These are phyloP conservation scores for Solenopsis invicta DNA, from an alignment of 1,140 invertebrate genomes.

Conservation along the genomic window DNA sequence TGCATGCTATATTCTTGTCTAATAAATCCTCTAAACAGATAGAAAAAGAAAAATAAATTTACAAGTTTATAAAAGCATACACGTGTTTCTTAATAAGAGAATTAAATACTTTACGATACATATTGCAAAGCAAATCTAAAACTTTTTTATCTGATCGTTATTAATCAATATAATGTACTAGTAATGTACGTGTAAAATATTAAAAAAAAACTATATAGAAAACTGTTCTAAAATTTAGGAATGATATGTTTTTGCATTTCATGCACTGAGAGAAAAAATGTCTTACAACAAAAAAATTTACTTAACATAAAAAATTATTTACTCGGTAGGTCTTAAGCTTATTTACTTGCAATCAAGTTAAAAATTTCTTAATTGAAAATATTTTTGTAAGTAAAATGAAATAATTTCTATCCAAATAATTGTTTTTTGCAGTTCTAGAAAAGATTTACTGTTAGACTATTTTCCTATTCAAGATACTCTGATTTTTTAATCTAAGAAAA, in stretches of 20 bases:
- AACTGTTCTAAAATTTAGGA: not conserved
- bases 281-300: too few relatives aligned
- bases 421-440: too few relatives aligned
- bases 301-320: too few relatives aligned
- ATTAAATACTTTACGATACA: constrained; percentile 1
- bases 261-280: too few relatives aligned
- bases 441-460: too few relatives aligned
- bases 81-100: not conserved
- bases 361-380: too few relatives aligned
- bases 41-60: not conserved
- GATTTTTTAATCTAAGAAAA: too few relatives aligned
- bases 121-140: not conserved
- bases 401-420: too few relatives aligned
- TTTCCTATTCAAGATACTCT: too few relatives aligned
- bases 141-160: not conserved
- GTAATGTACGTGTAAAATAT: not conserved
- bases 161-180: not conserved
- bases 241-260: not conserved
- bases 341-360: too few relatives aligned
- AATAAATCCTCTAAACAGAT: constrained; percentile 79
- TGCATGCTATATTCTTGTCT: constrained; percentile 89
- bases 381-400: too few relatives aligned
- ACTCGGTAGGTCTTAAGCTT: too few relatives aligned
- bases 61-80: not conserved
- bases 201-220: not conserved